phyloP scores from a whole-genome alignment of 1,140 invertebrate genomes.

The Ladona fulva region DNA sequence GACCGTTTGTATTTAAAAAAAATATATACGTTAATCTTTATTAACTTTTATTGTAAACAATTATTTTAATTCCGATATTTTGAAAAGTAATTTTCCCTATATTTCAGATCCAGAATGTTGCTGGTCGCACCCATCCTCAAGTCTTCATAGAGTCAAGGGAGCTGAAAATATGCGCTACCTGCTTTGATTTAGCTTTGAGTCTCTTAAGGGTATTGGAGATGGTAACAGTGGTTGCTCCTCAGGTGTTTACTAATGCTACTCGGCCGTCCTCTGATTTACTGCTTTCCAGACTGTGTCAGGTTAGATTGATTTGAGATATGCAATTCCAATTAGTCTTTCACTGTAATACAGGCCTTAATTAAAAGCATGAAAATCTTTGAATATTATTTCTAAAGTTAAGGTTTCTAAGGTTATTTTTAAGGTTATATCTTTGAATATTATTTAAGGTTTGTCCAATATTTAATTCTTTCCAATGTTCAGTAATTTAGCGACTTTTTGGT shows the following conservation, averaged over 20 bases:
- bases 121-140: constrained; percentile 34
- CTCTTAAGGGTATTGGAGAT: constrained; percentile 71
- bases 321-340: constrained; percentile 8
- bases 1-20: too few species aligned
- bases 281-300: constrained; percentile 56
- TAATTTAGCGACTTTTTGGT: too few species aligned
- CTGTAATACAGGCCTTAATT: too few species aligned
- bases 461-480: too few species aligned
- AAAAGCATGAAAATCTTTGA: too few species aligned
- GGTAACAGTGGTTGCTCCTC: constrained; percentile 54
- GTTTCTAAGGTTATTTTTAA: too few species aligned
- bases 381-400: too few species aligned
- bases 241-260: constrained; percentile 49
- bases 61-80: too few species aligned
- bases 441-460: too few species aligned
- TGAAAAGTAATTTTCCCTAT: constrained; percentile 21
- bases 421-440: too few species aligned
- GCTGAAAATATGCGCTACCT: constrained; percentile 74
- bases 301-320: constrained; percentile 26
- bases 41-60: too few species aligned
- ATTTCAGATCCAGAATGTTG: constrained; percentile 50
- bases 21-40: too few species aligned
- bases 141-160: constrained; percentile 64
- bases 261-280: constrained; percentile 51
- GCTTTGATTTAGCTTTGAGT: constrained; percentile 62